Base-by-base conservation (phyloP, 1,140 invertebrate genomes). In the Aporrectodea caliginosa region DNA sequence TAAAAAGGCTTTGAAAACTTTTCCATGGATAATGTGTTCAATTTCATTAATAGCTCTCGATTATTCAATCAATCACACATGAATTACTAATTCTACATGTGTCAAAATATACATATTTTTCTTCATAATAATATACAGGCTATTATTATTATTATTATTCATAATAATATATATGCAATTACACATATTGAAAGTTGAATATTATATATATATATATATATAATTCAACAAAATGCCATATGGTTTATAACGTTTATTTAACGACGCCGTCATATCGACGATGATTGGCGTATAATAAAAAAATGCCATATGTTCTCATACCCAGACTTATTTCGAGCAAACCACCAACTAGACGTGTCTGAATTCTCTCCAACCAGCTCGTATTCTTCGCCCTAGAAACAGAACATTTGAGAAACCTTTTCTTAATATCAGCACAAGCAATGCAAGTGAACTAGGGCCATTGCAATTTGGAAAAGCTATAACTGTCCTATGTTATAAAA, bases 371-470 rank as follows among this genome's bases (percentile, higher is more conserved):
- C 74, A 14, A 75, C n/a, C 33, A 75, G 16, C n/a, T 75, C 74
- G 27, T 75, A 75, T 22, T 75, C 74, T 29, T 75, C 74, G 31
- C 74, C 74, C 74, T 75, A 22, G 22, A 58, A 58, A 58, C 43
- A 58, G 43, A 58, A 12, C 6, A 6, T 58, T 58, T 58, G 22
- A 58, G n/a, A n/a, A n/a, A n/a, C n/a, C n/a, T n/a, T n/a, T n/a
- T n/a, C n/a, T n/a, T n/a, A 58, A 22, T 22, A 58, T 58, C 6
- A 58, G 43, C 43, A 58, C 6, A 58, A 12, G 22, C 43, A 6
- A 58, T 22, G 22, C 6, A 58, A 58, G 43, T 58, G 6, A 58
- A 6, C 43, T 22, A 58, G 22, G 22, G 22, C 6, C 6, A 58
- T 58, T 58, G 43, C 43, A 58, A 58, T 58, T 6, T 58, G 43